phyloP scores from a whole-genome alignment of 2,113 vertebrate genomes.

The Drymodes brunneopygia region DNA sequence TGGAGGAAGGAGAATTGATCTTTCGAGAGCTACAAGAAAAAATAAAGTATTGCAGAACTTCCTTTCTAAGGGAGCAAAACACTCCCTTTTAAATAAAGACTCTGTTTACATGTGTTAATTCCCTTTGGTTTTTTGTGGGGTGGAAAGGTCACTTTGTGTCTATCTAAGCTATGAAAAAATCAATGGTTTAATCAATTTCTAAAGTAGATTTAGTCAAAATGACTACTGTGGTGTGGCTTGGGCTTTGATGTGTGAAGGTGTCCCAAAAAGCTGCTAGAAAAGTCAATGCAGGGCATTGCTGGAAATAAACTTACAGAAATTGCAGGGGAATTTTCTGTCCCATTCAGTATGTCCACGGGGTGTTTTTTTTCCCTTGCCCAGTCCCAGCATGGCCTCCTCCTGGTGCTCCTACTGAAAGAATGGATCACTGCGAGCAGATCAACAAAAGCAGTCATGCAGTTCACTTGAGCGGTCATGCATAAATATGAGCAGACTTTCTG shows the following conservation, averaged over 20 bases:
- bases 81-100: neutral
- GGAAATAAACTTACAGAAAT: neutral
- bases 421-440: neutral
- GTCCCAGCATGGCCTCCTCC: neutral
- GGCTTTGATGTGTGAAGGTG: neutral
- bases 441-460: constrained; percentile 45
- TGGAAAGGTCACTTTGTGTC: constrained; percentile 35
- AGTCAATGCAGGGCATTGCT: neutral
- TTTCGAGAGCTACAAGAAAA: neutral
- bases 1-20: neutral
- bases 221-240: neutral
- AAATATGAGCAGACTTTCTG: constrained; percentile 34
- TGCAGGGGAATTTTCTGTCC: constrained; percentile 1
- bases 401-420: constrained; percentile 26
- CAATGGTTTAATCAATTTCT: constrained; percentile 34
- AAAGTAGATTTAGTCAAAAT: constrained; percentile 3
- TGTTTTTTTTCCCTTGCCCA: neutral
- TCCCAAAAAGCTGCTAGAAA: neutral
- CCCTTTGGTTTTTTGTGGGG: neutral
- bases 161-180: constrained; percentile 13
- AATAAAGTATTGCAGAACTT: neutral
- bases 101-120: neutral
- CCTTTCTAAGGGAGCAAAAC: neutral
- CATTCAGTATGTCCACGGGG: neutral
- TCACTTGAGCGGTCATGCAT: constrained; percentile 17